phyloP scores from a whole-genome alignment of 1,140 invertebrate genomes.

The Drosophila serrata region DNA sequence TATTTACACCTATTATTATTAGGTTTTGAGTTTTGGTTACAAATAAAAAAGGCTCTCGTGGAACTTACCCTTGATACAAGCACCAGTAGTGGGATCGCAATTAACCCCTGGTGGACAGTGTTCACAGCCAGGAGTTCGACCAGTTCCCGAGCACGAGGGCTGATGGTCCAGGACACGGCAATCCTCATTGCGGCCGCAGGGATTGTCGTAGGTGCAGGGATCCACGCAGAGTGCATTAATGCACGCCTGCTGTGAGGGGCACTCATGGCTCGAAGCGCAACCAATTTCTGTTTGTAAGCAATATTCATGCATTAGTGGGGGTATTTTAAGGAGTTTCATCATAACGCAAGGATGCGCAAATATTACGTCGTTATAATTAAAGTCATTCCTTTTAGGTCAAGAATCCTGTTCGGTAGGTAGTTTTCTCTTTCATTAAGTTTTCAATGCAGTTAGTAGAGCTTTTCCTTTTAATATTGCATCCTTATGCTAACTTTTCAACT shows the following conservation, averaged over 20 bases:
- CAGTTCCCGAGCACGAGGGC: slow-evolving; percentile 89
- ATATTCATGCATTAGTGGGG: slow-evolving; percentile 72
- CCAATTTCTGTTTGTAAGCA: slow-evolving; percentile 87
- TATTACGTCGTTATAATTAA: slow-evolving; percentile 37
- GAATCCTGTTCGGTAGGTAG: slow-evolving; percentile 65
- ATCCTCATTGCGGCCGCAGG: slow-evolving; percentile 88
- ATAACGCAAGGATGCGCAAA: slow-evolving; percentile 20
- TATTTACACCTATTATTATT: slow-evolving; percentile 72
- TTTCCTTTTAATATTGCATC: slow-evolving; percentile 24
- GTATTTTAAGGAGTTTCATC: slow-evolving; percentile 18
- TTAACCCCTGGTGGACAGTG: slow-evolving; percentile 91
- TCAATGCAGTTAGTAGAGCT: slow-evolving; percentile 72
- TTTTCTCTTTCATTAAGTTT: slow-evolving; percentile 62
- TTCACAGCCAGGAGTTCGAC: slow-evolving; percentile 87
- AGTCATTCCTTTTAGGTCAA: slow-evolving; percentile 63
- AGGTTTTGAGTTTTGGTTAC: slow-evolving; percentile 20
- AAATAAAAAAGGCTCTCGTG: background rate
- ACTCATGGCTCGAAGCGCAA: slow-evolving; percentile 90
- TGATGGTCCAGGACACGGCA: slow-evolving; percentile 92
- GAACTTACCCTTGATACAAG: slow-evolving; percentile 91
- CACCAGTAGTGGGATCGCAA: slow-evolving; percentile 91
- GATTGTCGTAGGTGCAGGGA: slow-evolving; percentile 89
- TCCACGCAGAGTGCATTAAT: slow-evolving; percentile 91
- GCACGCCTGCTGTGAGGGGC: slow-evolving; percentile 91
- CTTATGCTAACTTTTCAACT: slow-evolving; percentile 26